Base-by-base conservation (phyloP, 2,888 invertebrate genomes). In the Perithous albicinctus region DNA sequence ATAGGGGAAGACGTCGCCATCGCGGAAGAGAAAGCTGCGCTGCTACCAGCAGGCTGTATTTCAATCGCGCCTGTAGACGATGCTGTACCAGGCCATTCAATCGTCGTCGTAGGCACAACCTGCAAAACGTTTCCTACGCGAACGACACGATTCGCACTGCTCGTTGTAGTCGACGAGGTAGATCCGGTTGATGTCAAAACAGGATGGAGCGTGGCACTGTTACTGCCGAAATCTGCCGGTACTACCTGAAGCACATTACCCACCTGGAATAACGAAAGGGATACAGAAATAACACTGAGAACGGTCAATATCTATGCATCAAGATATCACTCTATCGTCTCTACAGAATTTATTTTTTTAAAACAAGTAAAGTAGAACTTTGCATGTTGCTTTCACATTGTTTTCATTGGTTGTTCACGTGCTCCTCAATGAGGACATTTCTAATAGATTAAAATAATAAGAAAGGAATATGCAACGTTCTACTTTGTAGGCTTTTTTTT, bases 241-340 rank as follows among this genome's bases (percentile, higher is more conserved):
- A 93, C 93, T 1, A 95, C 94, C 91, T 95, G 94, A 41, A 95
- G 90, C 83, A 95, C 94, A 85, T 95, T 95, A 18, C 95, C 95
- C 43, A 95, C 94, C 93, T 95, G 92, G 12, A 93, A 84, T 26
- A 12, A 54, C 0, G n/a, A 54, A 12, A 26, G 8, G n/a, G 20
- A 48, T 12, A 38, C 12, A 26, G 59, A 20, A 66, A 56, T 64
- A 41, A 15, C n/a, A n/a, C n/a, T n/a, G n/a, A n/a, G n/a, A n/a
- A n/a, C n/a, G n/a, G n/a, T 29, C 5, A 29, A 29, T 29, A 4
- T 29, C 29, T 29, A 29, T 29, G 29, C 5, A 29, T 29, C 5
- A 29, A 5, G 3, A 29, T 29, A 4, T 29, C 29, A 29, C 29
- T 4, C n/a, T n/a, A n/a, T n/a, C n/a, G n/a, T n/a, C n/a, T n/a